Conservation (phyloP, 2,113 vertebrate genomes). For the Jacana jacana region DNA sequence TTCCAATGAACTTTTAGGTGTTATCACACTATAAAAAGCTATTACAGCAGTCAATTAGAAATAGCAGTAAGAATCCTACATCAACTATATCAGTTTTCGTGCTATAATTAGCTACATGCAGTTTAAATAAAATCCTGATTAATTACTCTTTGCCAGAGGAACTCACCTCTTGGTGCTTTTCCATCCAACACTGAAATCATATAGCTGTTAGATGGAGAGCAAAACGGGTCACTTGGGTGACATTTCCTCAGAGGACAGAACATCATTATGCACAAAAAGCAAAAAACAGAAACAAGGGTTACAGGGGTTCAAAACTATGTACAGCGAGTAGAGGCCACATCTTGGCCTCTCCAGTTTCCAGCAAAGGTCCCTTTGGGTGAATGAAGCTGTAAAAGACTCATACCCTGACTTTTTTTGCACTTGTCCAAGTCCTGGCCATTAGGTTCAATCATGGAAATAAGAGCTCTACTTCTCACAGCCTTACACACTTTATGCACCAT, state of each 20-base stretch:
- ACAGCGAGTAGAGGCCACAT: neutral
- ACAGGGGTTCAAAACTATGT: neutral
- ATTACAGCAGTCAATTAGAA: neutral
- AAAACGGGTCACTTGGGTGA: neutral
- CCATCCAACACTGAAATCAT: neutral
- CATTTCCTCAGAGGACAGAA: neutral
- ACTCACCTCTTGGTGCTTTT: neutral
- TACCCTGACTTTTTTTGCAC: neutral
- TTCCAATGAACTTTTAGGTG: neutral
- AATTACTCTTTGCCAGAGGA: neutral
- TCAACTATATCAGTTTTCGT: neutral
- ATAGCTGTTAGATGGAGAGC: neutral
- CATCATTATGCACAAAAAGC: neutral
- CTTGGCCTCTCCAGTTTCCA: neutral
- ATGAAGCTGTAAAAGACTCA: neutral
- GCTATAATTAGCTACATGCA: neutral
- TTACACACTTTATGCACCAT: accelerated
- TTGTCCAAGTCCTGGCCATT: neutral
- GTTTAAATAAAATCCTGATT: slow-evolving; percentile 1
- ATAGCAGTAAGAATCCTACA: neutral
- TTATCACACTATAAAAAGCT: neutral
- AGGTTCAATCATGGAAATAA: neutral
- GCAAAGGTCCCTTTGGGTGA: neutral
- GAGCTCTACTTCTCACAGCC: neutral
- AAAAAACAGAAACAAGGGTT: neutral